Evolutionary conservation across 2,888 invertebrate genomes (phyloP), one percentile per base, ranked within the genome.

Genomic region (Axea sp.): DNA sequence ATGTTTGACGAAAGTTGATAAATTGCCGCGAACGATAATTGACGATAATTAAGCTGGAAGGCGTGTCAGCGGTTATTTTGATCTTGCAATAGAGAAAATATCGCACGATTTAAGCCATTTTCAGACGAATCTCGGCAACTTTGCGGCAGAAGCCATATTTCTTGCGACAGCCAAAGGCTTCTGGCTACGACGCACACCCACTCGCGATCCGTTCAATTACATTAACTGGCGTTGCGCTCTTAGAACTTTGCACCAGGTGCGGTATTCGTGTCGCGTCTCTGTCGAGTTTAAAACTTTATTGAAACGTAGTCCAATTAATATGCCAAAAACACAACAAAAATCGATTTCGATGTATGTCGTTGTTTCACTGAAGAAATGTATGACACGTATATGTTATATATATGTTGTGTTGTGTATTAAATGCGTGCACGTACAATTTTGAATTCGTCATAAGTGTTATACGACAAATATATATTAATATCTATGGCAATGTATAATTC

Each of bases 191-290:
- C 51, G 43, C 49, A 64, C 64, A 33, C 64, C 26, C 41, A 55
- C 45, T 51, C 67, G 72, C 69, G 75, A 79, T 77, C 79, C 80
- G 69, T 77, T 76, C 78, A 80, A 80, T 82, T 77, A 77, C 78
- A 81, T 81, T 78, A 81, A 76, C 65, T 17, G 14, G 37, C 55
- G 49, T 9, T 33, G 39, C 7, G 51, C 45, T 55, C 67, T 35
- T 24, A 67, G 45, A 24, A 41, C 41, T 73, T 73, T 60, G 67
- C 55, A 65, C 59, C 65, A 67, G 60, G 49, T 51, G 55, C 24
- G 19, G 39, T 53, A 64, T 72, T 64, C 71, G 49, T 64, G 64
- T 62, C 67, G 65, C 49, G 67, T 67, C 31, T 45, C 8, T 9
- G 28, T 12, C 41, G 28, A 31, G 55, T 64, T 64, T 41, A 41